A percentile compares a stretch with the other conserved stretches of the same genome.
phyloP scores from a whole-genome alignment of 2,113 vertebrate genomes.

The Cyprinodon tularosa region DNA sequence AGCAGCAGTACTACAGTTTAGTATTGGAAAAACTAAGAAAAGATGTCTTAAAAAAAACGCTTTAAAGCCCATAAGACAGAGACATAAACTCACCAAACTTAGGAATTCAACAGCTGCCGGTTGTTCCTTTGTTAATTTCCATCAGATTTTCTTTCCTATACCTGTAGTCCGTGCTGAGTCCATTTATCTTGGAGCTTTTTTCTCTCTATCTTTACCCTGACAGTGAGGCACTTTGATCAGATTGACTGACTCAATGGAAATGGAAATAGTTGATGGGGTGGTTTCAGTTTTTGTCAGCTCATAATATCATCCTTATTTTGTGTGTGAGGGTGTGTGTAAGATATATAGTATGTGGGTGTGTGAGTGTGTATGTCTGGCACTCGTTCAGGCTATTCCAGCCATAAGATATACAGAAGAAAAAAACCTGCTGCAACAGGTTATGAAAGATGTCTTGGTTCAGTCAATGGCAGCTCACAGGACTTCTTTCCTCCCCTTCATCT shows the following conservation, averaged over 20 bases:
- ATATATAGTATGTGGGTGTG: slow-evolving; percentile 29
- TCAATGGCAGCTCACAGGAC: slow-evolving; percentile 63
- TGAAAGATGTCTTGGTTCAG: slow-evolving; percentile 56
- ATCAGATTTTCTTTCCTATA: slow-evolving; percentile 15
- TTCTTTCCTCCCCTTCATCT: slow-evolving; percentile 52
- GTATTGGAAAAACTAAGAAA: not conserved
- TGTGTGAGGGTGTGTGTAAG: slow-evolving; percentile 26
- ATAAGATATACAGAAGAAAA: slow-evolving; percentile 66
- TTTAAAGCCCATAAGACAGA: not conserved
- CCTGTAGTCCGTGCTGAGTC: slow-evolving; percentile 10
- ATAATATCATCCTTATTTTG: slow-evolving; percentile 53
- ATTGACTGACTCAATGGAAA: slow-evolving; percentile 64
- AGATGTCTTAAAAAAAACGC: not conserved
- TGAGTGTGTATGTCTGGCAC: slow-evolving; percentile 51
- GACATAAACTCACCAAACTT: slow-evolving; percentile 51
- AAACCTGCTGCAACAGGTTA: slow-evolving; percentile 80
- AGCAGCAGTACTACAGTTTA: not conserved
- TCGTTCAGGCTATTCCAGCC: slow-evolving; percentile 59
- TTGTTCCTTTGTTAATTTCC: slow-evolving; percentile 6
- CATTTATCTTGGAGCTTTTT: slow-evolving; percentile 16
- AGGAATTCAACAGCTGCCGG: slow-evolving; percentile 4
- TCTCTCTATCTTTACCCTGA: slow-evolving; percentile 20
- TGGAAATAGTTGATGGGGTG: slow-evolving; percentile 63
- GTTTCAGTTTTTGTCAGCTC: slow-evolving; percentile 70
- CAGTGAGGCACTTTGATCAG: slow-evolving; percentile 44